Conservation (phyloP, 2,888 invertebrate genomes). For the Biston stratarius region DNA sequence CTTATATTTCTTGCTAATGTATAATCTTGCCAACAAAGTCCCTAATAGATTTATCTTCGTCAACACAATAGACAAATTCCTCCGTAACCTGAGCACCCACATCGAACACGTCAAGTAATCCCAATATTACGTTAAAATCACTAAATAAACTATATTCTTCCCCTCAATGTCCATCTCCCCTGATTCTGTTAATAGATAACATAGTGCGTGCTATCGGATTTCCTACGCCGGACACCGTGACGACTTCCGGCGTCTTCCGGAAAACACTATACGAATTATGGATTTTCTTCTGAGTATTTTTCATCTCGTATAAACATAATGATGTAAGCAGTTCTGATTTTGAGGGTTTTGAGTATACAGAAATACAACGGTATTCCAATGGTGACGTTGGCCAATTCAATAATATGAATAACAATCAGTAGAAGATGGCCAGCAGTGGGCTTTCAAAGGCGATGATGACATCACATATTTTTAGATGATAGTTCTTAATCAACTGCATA, state of each 20-base stretch:
- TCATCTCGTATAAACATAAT: not conserved
- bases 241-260: conserved; percentile 74
- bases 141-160: conserved; percentile 50
- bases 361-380: too few relatives aligned
- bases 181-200: conserved; percentile 83
- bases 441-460: too few relatives aligned
- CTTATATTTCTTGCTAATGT: not conserved
- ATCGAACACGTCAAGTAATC: conserved; percentile 35
- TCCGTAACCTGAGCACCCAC: conserved; percentile 26
- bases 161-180: conserved; percentile 64
- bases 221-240: conserved; percentile 69
- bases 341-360: not conserved
- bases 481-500: too few relatives aligned
- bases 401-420: too few relatives aligned
- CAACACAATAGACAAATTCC: conserved; percentile 22
- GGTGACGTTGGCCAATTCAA: too few relatives aligned
- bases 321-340: not conserved
- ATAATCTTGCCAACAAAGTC: not conserved
- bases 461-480: too few relatives aligned
- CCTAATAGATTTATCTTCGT: conserved; percentile 15
- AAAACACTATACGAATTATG: conserved; percentile 61
- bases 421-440: too few relatives aligned
- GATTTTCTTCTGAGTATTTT: conserved; percentile 48
- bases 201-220: conserved; percentile 69
- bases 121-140: conserved; percentile 64